Evolutionary conservation across 1,140 invertebrate genomes (phyloP), one percentile per base, ranked within the genome.

Genomic region (Oryctes rhinoceros): DNA sequence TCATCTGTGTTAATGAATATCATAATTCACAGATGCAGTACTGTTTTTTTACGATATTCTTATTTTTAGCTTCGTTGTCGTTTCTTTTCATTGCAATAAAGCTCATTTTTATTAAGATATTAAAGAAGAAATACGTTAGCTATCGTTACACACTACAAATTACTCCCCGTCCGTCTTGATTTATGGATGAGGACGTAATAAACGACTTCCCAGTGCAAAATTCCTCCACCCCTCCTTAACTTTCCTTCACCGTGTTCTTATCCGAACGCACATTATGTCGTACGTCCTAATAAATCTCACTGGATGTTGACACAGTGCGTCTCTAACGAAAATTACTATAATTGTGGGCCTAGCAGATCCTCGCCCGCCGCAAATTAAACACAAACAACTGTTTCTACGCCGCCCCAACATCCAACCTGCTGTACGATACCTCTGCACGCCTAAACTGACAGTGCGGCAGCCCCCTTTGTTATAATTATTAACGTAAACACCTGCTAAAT

Each of bases 241-340:
- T 71, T 71, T 35, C 39, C 65, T 71, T 10, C 65, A 7, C 20
- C 65, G 35, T 71, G 7, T 71, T 10, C 65, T 71, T 71, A 71
- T 71, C 65, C 65, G 65, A 71, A 71, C 65, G 65, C 24, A 71
- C 35, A 37, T 71, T 71, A 37, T 30, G 65, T 71, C 65, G 35
- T 37, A 9, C 15, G 65, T 37, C 65, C 65, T 71, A 71, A 71
- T 71, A 71, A 71, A 71, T 71, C 65, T 71, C 24, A 37, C 24
- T 71, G 65, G 20, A 71, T 71, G 65, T 71, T 71, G 65, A 71
- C 65, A 71, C 24, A 71, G 65, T 71, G 65, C 65, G 65, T 71
- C 65, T 71, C 24, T 11, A 71, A 71, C 18, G 65, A 37, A 37
- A 71, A 71, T 71, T 71, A 24, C 65, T 71, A 71, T 71, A 71